Base-by-base conservation (phyloP, 2,797 vertebrate species). In the Dromococcyx pavoninus region DNA sequence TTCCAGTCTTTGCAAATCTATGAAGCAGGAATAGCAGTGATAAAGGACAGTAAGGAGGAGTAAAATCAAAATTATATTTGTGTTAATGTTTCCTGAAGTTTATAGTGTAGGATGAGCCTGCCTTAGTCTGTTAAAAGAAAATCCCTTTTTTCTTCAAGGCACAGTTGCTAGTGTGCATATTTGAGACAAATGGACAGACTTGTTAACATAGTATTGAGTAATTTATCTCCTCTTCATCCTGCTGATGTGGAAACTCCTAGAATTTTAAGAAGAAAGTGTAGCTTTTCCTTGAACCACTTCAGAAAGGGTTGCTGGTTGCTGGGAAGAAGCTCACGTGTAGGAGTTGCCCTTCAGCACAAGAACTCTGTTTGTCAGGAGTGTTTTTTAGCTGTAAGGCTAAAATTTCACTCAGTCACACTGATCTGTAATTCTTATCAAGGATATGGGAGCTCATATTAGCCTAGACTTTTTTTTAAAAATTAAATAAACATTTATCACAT, bases 201-300 rank as follows among this genome's bases (percentile, higher is more conserved):
- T 89, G 43, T 72, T 92, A 91, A 48, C 54, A 28, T 57, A 64
- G 39, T 56, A 66, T 70, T 33, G 58, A 77, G 54, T 88, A 30
- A 66, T 78, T 89, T 75, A 72, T 82, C 54, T 91, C 66, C 8
- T 77, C 27, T 89, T n/a, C 39, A 86, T 81, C 66, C 85, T 89
- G 73, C 91, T 77, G 88, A 61, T 91, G 70, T 60, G 76, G 73
- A 88, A 95, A 83, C 51, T 81, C 58, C 14, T 75, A 69, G 75
- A 62, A 84, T 93, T 92, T 88, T 17, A 51, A 58, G 71, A 8
- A 14, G 84, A 74, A 91, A 84, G 54, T 25, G 11, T 61, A 33
- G 24, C 56, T n/a, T 37, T 89, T 21, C 41, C 30, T 87, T 75
- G 50, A 17, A 87, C 53, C 33, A 30, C 48, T 83, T 41, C 18